phyloP scores from a whole-genome alignment of 2,888 invertebrate genomes.

The Eudasyphora cyanicolor region DNA sequence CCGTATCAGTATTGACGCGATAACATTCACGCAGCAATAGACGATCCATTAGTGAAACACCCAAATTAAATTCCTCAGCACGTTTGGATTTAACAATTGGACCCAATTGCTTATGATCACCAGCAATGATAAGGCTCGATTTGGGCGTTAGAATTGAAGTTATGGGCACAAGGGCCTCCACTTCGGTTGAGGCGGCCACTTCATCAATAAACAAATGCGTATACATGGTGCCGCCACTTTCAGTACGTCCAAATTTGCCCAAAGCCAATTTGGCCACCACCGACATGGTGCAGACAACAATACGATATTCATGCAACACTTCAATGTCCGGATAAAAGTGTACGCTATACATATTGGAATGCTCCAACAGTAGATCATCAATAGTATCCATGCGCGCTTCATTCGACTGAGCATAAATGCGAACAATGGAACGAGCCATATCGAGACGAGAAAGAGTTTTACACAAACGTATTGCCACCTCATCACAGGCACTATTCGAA shows the following conservation, averaged over 20 bases:
- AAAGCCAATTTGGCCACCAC: slow-evolving; percentile 81
- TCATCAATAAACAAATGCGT: slow-evolving; percentile 88
- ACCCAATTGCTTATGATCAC: slow-evolving; percentile 88
- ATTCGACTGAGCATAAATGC: slow-evolving; percentile 79
- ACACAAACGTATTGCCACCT: slow-evolving; percentile 82
- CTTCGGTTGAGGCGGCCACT: slow-evolving; percentile 87
- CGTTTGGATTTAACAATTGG: slow-evolving; percentile 81
- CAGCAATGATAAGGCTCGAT: slow-evolving; percentile 72
- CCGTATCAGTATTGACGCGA: slow-evolving; percentile 65
- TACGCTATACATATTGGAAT: slow-evolving; percentile 76
- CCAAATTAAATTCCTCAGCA: slow-evolving; percentile 71
- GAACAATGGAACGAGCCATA: slow-evolving; percentile 73
- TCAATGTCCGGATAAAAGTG: slow-evolving; percentile 51
- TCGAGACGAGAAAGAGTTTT: slow-evolving; percentile 65
- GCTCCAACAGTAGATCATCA: slow-evolving; percentile 72
- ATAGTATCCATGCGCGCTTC: slow-evolving; percentile 77
- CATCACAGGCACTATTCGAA: slow-evolving; percentile 88
- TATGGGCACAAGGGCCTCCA: slow-evolving; percentile 84
- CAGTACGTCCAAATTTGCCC: slow-evolving; percentile 69
- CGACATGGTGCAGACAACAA: slow-evolving; percentile 84
- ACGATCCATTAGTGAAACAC: slow-evolving; percentile 85
- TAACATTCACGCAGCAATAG: slow-evolving; percentile 82
- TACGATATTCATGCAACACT: slow-evolving; percentile 79
- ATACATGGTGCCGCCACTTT: slow-evolving; percentile 71
- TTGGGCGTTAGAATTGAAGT: slow-evolving; percentile 71